A percentile compares a stretch with the other conserved stretches of the same genome.
Conservation (phyloP, 1,140 invertebrate species). For the Thrips palmi region DNA sequence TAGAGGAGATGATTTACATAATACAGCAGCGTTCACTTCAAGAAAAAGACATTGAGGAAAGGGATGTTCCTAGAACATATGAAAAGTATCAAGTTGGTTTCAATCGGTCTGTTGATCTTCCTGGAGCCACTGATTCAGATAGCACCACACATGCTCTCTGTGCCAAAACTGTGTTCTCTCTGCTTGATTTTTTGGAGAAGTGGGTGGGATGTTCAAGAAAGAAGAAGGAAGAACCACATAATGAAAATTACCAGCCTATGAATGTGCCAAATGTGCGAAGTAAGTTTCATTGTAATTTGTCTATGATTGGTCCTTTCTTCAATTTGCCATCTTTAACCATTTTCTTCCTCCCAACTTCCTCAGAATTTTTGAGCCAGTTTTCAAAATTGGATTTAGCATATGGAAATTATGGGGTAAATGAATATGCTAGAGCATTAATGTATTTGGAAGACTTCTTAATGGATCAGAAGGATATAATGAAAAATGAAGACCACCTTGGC, state of each 20-base stretch:
- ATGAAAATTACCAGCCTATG: not conserved
- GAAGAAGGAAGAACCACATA: not conserved
- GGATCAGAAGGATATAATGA: conserved; percentile 31
- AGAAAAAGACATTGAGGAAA: conserved; percentile 1
- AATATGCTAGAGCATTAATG: conserved; percentile 50
- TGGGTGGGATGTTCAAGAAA: conserved; percentile 37
- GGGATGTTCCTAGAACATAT: conserved; percentile 10
- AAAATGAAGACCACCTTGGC: conserved; percentile 30
- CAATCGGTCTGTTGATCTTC: not conserved
- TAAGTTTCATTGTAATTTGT: not conserved
- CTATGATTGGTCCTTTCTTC: conserved; percentile 16
- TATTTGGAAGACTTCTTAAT: conserved; percentile 53
- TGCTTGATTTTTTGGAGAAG: conserved; percentile 51
- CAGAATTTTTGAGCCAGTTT: conserved; percentile 33
- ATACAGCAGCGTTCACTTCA: not conserved
- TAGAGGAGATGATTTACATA: conserved; percentile 7
- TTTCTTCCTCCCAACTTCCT: too few relatives aligned
- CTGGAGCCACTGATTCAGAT: not conserved
- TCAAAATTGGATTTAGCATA: conserved; percentile 44
- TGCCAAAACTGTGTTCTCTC: conserved; percentile 43
- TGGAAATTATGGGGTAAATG: conserved; percentile 48
- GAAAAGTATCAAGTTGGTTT: conserved; percentile 10
- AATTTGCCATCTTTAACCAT: too few relatives aligned
- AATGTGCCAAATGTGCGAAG: not conserved
- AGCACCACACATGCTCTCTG: conserved; percentile 19